Percentiles rank a stretch among this genome's conserved stretches.
phyloP scores from a whole-genome alignment of 2,113 vertebrate species.

The Hippocampus guttulatus region DNA sequence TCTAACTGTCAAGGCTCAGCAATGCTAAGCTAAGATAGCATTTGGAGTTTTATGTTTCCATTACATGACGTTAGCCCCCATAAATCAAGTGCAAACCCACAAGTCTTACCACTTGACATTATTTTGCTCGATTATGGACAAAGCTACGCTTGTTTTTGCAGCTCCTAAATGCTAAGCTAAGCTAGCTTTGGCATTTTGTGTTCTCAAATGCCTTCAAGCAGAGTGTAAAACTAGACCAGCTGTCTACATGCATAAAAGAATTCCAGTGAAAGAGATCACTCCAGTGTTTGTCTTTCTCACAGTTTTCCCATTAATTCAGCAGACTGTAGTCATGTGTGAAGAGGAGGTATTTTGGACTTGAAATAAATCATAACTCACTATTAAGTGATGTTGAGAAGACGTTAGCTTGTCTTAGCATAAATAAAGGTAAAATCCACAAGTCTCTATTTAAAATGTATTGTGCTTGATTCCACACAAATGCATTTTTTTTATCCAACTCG shows the following conservation, averaged over 20 bases:
- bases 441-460: not conserved
- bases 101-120: not conserved
- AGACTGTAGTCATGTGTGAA: not conserved
- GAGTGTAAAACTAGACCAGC: not conserved
- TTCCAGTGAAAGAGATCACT: not conserved
- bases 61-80: not conserved
- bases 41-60: not conserved
- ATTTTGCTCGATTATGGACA: not conserved
- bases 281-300: not conserved
- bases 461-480: not conserved
- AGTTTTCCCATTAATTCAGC: not conserved
- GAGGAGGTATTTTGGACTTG: not conserved
- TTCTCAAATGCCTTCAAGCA: not conserved
- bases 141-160: not conserved
- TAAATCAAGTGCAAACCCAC: not conserved
- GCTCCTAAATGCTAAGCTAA: not conserved
- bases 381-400: not conserved
- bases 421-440: not conserved
- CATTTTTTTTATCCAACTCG: not conserved
- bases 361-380: not conserved
- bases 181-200: not conserved
- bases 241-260: not conserved
- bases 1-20: constrained; percentile 3
- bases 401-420: not conserved
- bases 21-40: not conserved